Evolutionary conservation across 2,888 invertebrate genomes (phyloP).

Genomic region (Sminthurides aquaticus): DNA sequence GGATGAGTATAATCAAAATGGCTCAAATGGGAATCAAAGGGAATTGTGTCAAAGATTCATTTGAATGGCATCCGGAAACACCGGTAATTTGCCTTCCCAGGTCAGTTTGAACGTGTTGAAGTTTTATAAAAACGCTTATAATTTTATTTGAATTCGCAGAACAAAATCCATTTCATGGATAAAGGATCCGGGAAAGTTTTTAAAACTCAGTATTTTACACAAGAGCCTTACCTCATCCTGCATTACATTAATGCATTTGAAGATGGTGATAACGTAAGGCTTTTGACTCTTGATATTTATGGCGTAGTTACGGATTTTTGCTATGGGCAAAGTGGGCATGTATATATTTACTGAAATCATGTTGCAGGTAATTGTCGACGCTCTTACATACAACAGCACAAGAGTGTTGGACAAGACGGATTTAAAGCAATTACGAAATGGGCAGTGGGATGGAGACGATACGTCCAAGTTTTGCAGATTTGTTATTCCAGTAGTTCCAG

Average conservation of each 20-base stretch:
- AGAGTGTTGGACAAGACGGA: slow-evolving; percentile 46
- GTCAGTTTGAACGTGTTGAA: too few relatives aligned
- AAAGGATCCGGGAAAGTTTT: slow-evolving; percentile 47
- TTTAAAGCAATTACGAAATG: slow-evolving; percentile 44
- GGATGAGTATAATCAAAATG: slow-evolving; percentile 48
- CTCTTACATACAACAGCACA: slow-evolving; percentile 46
- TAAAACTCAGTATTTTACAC: slow-evolving; percentile 46
- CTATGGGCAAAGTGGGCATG: too few relatives aligned
- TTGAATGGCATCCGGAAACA: slow-evolving; percentile 49
- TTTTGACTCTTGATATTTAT: slow-evolving; percentile 3
- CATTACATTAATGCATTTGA: slow-evolving; percentile 54
- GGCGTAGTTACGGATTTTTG: too few relatives aligned
- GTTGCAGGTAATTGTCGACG: slow-evolving; percentile 45
- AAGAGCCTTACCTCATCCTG: slow-evolving; percentile 50
- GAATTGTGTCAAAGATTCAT: slow-evolving; percentile 47
- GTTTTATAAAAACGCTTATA: too few relatives aligned
- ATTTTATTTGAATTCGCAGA: slow-evolving; percentile 42
- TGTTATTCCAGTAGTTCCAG: slow-evolving; percentile 48
- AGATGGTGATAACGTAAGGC: slow-evolving; percentile 47
- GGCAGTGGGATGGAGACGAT: slow-evolving; percentile 42
- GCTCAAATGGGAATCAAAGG: slow-evolving; percentile 47
- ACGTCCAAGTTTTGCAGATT: slow-evolving; percentile 46
- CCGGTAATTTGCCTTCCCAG: slow-evolving; percentile 47
- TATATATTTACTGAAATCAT: slow-evolving; percentile 8
- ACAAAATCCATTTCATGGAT: slow-evolving; percentile 47